Evolutionary conservation across 2,797 vertebrate genomes (phyloP).

Genomic region (Rhinoraja longicauda): DNA sequence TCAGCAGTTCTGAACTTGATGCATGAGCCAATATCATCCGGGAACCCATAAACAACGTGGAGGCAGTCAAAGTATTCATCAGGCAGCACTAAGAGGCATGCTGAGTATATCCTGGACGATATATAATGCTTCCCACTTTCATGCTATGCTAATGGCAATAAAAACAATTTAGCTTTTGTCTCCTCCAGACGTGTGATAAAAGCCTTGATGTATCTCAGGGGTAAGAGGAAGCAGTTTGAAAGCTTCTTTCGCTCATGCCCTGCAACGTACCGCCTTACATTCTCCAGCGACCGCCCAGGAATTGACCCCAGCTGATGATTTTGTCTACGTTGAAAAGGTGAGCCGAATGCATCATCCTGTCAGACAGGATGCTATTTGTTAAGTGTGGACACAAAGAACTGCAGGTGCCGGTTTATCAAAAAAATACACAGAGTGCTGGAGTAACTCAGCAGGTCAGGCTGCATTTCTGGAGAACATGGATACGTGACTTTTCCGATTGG

Average conservation of each 20-base stretch:
- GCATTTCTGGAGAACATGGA: too few species aligned
- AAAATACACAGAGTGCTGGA: too few species aligned
- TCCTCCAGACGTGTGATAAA: conserved; percentile 18
- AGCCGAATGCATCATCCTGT: conserved; percentile 5
- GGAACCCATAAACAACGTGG: conserved; percentile 29
- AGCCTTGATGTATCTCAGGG: conserved; percentile 23
- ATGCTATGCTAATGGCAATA: conserved; percentile 26
- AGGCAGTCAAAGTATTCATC: conserved; percentile 23
- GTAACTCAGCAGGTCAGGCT: too few species aligned
- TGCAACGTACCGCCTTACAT: not conserved
- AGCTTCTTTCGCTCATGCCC: not conserved
- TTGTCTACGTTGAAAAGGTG: not conserved
- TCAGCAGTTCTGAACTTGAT: not conserved
- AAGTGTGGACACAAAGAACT: not conserved
- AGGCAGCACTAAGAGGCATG: conserved; percentile 28
- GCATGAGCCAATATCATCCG: conserved; percentile 15
- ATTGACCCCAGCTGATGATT: conserved; percentile 19
- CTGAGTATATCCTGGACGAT: not conserved
- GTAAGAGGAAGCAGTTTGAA: conserved; percentile 31
- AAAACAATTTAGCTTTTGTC: conserved; percentile 29
- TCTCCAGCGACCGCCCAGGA: not conserved
- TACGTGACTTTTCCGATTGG: too few species aligned
- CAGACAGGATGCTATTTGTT: conserved; percentile 12
- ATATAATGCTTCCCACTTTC: conserved; percentile 31
- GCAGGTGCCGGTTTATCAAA: too few species aligned